phyloP scores from a whole-genome alignment of 2,113 vertebrate genomes.

The Nettapus auritus region DNA sequence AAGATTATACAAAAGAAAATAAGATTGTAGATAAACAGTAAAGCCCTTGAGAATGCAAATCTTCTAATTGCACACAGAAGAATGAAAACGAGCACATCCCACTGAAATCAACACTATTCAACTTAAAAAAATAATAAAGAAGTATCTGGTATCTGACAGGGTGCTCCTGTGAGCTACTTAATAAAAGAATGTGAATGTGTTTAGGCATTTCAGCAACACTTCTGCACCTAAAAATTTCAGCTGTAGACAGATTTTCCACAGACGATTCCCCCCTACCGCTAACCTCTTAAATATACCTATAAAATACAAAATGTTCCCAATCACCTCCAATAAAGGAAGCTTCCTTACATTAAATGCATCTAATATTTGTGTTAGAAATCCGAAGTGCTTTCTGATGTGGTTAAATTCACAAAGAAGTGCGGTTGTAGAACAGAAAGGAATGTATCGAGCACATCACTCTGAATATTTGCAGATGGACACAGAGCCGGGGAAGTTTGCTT shows the following conservation, averaged over 20 bases:
- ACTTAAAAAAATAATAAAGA: neutral
- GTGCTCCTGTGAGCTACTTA: conserved; percentile 66
- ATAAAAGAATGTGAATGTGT: conserved; percentile 70
- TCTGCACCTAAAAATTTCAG: conserved; percentile 68
- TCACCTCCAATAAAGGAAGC: conserved; percentile 64
- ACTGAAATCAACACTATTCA: conserved; percentile 7
- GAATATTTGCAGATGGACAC: conserved; percentile 53
- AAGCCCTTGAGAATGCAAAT: neutral
- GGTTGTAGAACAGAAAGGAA: conserved; percentile 51
- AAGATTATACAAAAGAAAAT: conserved; percentile 61
- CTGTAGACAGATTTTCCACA: conserved; percentile 78
- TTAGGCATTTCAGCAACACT: conserved; percentile 68
- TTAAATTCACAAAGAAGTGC: conserved; percentile 51
- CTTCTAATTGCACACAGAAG: neutral
- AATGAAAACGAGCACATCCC: neutral
- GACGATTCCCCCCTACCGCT: conserved; percentile 64
- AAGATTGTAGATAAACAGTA: conserved; percentile 20
- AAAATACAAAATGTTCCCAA: conserved; percentile 69
- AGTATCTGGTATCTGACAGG: conserved; percentile 52
- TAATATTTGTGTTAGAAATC: conserved; percentile 56
- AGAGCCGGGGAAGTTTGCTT: neutral
- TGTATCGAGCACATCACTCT: conserved; percentile 45
- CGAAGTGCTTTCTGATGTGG: conserved; percentile 64
- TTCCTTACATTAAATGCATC: conserved; percentile 60
- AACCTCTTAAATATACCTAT: conserved; percentile 68